Percentiles rank a stretch among this genome's conserved stretches.
Evolutionary conservation across 2,113 vertebrate genomes (phyloP).

Genomic region (Rhinolophus sinicus): DNA sequence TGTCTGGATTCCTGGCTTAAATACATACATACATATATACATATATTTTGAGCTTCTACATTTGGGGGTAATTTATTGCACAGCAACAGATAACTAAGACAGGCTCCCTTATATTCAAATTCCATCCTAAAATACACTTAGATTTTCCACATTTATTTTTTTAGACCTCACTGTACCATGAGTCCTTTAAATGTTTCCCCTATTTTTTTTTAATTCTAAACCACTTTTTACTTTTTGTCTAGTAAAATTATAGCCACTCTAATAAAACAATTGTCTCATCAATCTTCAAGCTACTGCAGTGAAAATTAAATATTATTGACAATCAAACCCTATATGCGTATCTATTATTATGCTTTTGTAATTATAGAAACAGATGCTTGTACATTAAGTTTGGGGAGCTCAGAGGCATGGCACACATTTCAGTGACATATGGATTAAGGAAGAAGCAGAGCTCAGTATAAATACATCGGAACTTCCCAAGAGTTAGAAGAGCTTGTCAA

Average conservation of each 20-base stretch:
- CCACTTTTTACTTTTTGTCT: not conserved
- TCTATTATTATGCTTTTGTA: not conserved
- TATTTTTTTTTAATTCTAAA: not conserved
- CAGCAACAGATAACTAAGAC: not conserved
- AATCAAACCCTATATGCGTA: not conserved
- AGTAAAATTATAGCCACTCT: not conserved
- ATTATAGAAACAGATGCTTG: conserved; percentile 33
- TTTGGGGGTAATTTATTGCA: not conserved
- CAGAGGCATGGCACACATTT: not conserved
- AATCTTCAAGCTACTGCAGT: not conserved
- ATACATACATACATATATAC: not conserved
- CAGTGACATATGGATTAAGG: not conserved
- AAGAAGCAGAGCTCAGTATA: not conserved
- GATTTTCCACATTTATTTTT: not conserved
- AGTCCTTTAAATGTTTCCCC: not conserved
- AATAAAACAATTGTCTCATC: not conserved
- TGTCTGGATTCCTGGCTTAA: not conserved
- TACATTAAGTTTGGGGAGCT: not conserved
- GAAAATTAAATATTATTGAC: not conserved
- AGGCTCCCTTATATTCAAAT: not conserved
- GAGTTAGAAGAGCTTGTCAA: not conserved
- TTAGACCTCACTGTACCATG: not conserved
- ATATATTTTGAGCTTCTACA: not conserved
- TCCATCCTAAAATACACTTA: not conserved
- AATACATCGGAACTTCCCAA: conserved; percentile 1